Percentiles rank a stretch among this genome's conserved stretches.
Evolutionary conservation across 2,797 vertebrate genomes (phyloP).

Genomic region (Enteromius radiatus): DNA sequence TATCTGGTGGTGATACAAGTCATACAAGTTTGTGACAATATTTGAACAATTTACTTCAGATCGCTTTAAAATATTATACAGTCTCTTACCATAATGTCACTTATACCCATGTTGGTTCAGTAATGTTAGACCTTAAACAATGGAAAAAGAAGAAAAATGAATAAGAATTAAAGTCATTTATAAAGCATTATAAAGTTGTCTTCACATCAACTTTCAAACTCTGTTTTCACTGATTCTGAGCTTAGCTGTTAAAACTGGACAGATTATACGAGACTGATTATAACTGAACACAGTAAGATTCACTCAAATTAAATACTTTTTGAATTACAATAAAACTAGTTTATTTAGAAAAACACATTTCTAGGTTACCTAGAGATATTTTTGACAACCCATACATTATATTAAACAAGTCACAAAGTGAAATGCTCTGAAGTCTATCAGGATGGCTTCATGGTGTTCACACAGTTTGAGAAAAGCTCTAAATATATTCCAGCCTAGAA

Average conservation of each 20-base stretch:
- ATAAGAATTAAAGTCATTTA: background rate
- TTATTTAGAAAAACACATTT: background rate
- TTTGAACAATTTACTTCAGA: background rate
- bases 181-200: background rate
- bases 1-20: background rate
- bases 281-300: background rate
- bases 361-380: background rate
- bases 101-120: slow-evolving; percentile 5
- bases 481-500: slow-evolving; percentile 72
- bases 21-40: background rate
- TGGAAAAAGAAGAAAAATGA: rapidly evolving
- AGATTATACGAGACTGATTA: background rate
- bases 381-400: background rate
- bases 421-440: background rate
- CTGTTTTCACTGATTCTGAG: background rate
- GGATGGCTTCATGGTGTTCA: slow-evolving; percentile 35
- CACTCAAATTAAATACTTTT: background rate
- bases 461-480: slow-evolving; percentile 60
- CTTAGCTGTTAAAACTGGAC: background rate
- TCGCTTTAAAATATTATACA: background rate
- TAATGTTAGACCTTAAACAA: background rate
- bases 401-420: background rate
- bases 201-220: background rate
- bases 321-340: background rate
- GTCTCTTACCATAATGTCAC: slow-evolving; percentile 32